Evolutionary conservation across 1,140 invertebrate genomes (phyloP), one percentile per base, ranked within the genome.

Genomic region (Bombus difficillimus): DNA sequence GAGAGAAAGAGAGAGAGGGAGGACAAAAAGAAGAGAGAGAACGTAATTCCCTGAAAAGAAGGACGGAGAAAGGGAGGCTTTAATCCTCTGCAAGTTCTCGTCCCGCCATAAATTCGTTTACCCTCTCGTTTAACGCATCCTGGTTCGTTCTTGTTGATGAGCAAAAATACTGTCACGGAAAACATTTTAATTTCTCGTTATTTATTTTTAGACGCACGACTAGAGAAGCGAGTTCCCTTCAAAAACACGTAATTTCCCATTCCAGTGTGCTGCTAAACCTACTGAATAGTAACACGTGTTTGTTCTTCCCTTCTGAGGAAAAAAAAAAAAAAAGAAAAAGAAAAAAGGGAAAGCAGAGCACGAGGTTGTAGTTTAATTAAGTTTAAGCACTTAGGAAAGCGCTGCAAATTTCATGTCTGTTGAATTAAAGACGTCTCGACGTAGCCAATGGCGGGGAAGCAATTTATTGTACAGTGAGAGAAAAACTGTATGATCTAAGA

Each of bases 151-250:
- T 0, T 2, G 41, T 37, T 68, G 32, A 28, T 18, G 69, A 69
- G 39, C 43, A 28, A 68, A 37, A 80, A 80, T 43, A 25, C 39
- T 41, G 18, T 28, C 28, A 22, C 13, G 34, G 43, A 68, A 80
- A 80, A 69, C 64, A 68, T 80, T 80, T 34, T 80, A 80, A 80
- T 80, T 80, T 37, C 34, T 37, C 53, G 25, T 77, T 43, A 59
- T 34, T 62, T 39, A 39, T 77, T 39, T 77, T 34, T 13, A 1
- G 13, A 32, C 34, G 22, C 1, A 32, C 64, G 22, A 25, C 28
- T 41, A 62, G 28, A 41, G n/a, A 28, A 34, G 15, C 10, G 8
- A 15, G 15, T 62, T 25, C 72, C 28, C 32, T 25, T 68, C 32
- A 80, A 69, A 69, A 34, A 37, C 25, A 4, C 64, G 78, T 69